Percentiles rank a stretch among this genome's conserved stretches.
phyloP scores from a whole-genome alignment of 2,888 invertebrate species.

The Noctua janthe region DNA sequence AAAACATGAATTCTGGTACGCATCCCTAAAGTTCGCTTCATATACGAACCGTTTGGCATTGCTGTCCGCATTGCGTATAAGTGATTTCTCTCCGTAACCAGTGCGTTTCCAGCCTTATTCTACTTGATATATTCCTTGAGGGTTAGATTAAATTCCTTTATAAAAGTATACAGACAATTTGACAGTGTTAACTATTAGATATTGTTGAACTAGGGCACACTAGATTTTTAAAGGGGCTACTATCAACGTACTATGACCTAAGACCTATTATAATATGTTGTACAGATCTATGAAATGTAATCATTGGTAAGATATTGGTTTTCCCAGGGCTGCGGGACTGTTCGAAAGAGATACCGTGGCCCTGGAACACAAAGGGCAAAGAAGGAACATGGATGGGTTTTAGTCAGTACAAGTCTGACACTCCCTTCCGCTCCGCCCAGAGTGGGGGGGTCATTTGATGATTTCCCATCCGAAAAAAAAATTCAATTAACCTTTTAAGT shows the following conservation, averaged over 20 bases:
- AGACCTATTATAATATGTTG: background rate
- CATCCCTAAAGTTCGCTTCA: conserved; percentile 16
- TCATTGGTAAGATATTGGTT: background rate
- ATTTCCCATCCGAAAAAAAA: no score
- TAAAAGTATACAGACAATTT: conserved; percentile 5
- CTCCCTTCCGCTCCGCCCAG: no score
- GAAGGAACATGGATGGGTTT: no score
- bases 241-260: background rate
- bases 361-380: no score
- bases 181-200: background rate
- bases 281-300: background rate
- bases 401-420: no score
- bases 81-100: conserved; percentile 5
- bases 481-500: background rate
- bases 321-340: no score
- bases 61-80: conserved; percentile 56
- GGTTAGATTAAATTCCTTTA: conserved; percentile 24
- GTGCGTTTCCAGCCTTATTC: conserved; percentile 15
- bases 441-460: no score
- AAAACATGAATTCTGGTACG: conserved; percentile 13
- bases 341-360: no score
- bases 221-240: background rate
- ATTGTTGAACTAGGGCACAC: background rate
- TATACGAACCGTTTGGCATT: conserved; percentile 13
- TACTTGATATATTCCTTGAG: background rate